phyloP scores from a whole-genome alignment of 2,797 vertebrate genomes.

The Smutsia temminckii region DNA sequence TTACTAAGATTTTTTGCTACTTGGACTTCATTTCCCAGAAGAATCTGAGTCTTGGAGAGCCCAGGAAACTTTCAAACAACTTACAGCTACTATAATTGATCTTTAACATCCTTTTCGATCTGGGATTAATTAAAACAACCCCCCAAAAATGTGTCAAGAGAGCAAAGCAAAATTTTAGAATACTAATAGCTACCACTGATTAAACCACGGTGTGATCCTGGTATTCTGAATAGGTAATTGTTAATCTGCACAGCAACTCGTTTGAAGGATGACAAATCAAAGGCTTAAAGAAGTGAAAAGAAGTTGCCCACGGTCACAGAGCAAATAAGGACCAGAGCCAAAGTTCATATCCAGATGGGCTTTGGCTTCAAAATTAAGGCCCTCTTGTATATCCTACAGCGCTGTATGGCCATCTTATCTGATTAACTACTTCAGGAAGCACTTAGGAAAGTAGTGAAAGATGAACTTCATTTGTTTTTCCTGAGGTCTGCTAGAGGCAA shows the following conservation, averaged over 20 bases:
- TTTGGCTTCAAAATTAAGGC: background rate
- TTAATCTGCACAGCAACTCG: background rate
- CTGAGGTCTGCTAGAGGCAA: constrained; percentile 52
- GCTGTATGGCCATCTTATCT: background rate
- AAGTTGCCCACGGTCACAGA: background rate
- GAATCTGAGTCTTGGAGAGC: background rate
- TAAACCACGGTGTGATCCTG: background rate
- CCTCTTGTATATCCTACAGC: background rate
- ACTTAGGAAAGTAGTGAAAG: background rate
- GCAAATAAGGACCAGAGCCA: background rate
- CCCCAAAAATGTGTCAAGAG: background rate
- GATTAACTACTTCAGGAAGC: background rate
- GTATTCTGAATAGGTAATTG: background rate
- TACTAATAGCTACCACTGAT: background rate
- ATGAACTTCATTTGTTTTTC: constrained; percentile 7
- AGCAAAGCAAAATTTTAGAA: background rate
- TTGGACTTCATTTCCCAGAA: background rate
- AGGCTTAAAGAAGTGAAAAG: background rate
- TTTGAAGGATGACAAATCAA: background rate
- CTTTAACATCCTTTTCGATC: background rate
- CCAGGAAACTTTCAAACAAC: background rate
- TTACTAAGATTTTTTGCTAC: background rate
- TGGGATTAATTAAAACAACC: constrained; percentile 25
- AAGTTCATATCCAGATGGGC: no score
- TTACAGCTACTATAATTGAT: background rate